A percentile compares a stretch with the other conserved stretches of the same genome.
phyloP scores from a whole-genome alignment of 2,113 vertebrate genomes.

The Nansenia antarctica region DNA sequence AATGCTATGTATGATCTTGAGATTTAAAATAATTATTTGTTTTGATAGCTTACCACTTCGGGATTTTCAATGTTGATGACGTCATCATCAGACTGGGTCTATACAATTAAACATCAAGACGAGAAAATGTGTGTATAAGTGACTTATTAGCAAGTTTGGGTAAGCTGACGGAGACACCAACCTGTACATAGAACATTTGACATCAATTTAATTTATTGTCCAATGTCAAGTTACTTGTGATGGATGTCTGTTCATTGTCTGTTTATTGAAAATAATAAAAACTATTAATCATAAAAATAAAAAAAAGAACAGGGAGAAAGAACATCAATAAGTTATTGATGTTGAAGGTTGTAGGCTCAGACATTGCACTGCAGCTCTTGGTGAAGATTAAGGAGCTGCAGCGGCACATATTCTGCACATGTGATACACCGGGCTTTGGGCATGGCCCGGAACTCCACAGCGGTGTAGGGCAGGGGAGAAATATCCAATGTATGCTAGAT shows the following conservation, averaged over 20 bases:
- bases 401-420: no score
- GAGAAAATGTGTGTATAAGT: neutral
- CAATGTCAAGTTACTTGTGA: no score
- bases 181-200: no score
- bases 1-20: neutral
- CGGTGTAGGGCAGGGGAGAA: neutral
- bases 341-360: no score
- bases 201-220: no score
- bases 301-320: constrained; percentile 1
- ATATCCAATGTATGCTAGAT: constrained; percentile 3
- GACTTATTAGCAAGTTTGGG: constrained; percentile 8
- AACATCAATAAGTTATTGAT: constrained; percentile 5
- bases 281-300: no score
- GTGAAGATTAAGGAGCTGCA: constrained; percentile 1
- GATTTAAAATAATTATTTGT: neutral
- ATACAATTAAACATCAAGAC: constrained; percentile 10
- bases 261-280: no score
- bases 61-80: neutral
- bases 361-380: neutral
- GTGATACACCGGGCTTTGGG: neutral
- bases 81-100: neutral
- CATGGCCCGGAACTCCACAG: neutral
- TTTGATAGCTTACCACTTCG: constrained; percentile 1
- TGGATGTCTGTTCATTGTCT: no score
- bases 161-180: constrained; percentile 5